Evolutionary conservation across 2,888 invertebrate genomes (phyloP).

Genomic region (Agriopis aurantiaria): DNA sequence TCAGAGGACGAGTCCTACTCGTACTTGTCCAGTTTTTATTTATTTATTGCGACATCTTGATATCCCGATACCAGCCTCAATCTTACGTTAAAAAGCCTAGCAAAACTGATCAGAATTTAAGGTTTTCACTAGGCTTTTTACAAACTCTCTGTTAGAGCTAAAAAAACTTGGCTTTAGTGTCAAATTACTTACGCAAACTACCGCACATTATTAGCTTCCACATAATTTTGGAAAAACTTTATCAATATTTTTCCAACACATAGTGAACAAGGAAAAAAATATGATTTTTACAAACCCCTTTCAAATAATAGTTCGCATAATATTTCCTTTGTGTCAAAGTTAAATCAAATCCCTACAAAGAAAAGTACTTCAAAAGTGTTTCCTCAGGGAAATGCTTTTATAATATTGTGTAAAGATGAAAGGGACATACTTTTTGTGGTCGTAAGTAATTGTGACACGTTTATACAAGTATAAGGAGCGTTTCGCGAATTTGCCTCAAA

Average conservation of each 20-base stretch:
- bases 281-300: constrained; percentile 14
- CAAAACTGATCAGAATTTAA: too few relatives aligned
- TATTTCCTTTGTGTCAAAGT: constrained; percentile 23
- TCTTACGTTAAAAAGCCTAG: too few relatives aligned
- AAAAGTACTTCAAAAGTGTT: constrained; percentile 22
- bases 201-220: too few relatives aligned
- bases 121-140: too few relatives aligned
- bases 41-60: too few relatives aligned
- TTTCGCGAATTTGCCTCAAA: background rate
- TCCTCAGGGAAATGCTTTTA: constrained; percentile 40
- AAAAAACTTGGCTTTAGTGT: too few relatives aligned
- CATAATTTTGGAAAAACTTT: background rate
- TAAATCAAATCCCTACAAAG: constrained; percentile 24
- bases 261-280: background rate
- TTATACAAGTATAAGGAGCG: background rate
- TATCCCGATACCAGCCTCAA: too few relatives aligned
- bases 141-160: too few relatives aligned
- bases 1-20: too few relatives aligned
- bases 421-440: constrained; percentile 11
- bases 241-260: background rate
- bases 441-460: constrained; percentile 14
- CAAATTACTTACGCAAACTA: too few relatives aligned
- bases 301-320: constrained; percentile 27
- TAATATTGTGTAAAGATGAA: constrained; percentile 38
- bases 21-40: too few relatives aligned